Percentiles rank a stretch among this genome's conserved stretches.
Evolutionary conservation across 1,140 invertebrate genomes (phyloP).

Genomic region (Spodoptera frugiperda): DNA sequence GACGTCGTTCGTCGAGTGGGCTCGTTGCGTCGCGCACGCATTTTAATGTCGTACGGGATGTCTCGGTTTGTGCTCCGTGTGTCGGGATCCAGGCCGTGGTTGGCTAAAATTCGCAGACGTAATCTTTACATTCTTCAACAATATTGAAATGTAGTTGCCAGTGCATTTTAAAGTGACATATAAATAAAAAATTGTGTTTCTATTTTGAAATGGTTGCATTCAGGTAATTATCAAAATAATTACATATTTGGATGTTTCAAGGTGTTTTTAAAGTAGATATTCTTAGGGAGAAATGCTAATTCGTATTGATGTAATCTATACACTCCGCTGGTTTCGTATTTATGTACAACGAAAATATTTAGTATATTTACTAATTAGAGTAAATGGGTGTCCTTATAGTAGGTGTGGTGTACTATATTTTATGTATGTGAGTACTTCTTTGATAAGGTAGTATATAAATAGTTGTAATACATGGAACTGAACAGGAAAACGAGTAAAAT

Average conservation of each 20-base stretch:
- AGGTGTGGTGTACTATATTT: too few species aligned
- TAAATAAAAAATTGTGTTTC: constrained; percentile 25
- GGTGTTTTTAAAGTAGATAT: background rate
- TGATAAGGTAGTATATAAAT: background rate
- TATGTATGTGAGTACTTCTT: background rate
- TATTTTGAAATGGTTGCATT: constrained; percentile 46
- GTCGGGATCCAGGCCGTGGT: constrained; percentile 47
- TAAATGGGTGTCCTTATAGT: too few species aligned
- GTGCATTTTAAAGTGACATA: constrained; percentile 34
- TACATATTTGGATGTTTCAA: background rate
- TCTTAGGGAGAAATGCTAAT: background rate
- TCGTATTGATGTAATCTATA: background rate
- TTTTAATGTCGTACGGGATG: constrained; percentile 65
- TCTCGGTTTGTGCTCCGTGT: constrained; percentile 59
- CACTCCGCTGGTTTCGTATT: too few species aligned
- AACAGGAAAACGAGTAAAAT: constrained; percentile 5
- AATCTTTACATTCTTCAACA: background rate
- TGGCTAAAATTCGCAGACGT: constrained; percentile 43
- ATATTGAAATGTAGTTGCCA: constrained; percentile 10
- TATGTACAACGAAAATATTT: too few species aligned
- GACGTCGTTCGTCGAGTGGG: constrained; percentile 67
- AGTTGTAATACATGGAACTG: background rate
- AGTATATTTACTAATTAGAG: too few species aligned
- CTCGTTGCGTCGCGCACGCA: constrained; percentile 61
- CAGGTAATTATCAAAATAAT: constrained; percentile 43